phyloP scores from a whole-genome alignment of 35 echinoderm and acorn worm genomes.

The Amphiura filiformis region DNA sequence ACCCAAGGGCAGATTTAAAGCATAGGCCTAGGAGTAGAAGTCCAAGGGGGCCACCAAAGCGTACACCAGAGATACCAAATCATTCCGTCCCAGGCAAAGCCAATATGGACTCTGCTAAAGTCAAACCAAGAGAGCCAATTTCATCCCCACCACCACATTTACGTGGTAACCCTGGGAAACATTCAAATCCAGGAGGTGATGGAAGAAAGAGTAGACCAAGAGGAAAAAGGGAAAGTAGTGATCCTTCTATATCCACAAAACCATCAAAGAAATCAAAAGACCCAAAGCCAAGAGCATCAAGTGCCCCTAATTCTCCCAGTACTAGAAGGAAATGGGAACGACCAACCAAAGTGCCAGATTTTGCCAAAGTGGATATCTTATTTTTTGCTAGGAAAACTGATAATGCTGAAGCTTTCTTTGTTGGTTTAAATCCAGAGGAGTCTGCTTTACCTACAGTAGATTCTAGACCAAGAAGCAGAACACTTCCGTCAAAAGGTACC shows the following conservation, averaged over 20 bases:
- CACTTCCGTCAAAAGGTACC: background rate
- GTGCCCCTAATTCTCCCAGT: background rate
- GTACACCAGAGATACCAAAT: background rate
- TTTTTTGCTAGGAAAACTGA: slow-evolving; percentile 4
- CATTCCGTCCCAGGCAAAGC: background rate
- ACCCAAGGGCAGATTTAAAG: background rate
- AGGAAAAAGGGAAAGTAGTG: background rate
- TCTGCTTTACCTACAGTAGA: background rate
- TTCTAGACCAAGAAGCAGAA: background rate
- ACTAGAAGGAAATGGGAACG: background rate
- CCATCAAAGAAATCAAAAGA: background rate
- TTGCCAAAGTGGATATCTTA: background rate
- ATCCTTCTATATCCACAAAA: background rate
- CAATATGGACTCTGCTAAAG: background rate
- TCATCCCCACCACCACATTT: background rate
- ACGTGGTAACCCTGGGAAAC: slow-evolving; percentile 12
- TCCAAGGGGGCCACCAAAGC: background rate
- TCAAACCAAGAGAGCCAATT: background rate
- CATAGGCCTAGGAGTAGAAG: slow-evolving; percentile 32
- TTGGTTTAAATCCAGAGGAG: background rate
- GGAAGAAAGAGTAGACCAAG: background rate
- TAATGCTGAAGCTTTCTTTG: slow-evolving; percentile 26
- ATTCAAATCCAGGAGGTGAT: background rate
- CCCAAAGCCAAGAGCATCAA: background rate
- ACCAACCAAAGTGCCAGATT: background rate